Conservation (phyloP, 2,797 vertebrate species). For the Chelmon rostratus region DNA sequence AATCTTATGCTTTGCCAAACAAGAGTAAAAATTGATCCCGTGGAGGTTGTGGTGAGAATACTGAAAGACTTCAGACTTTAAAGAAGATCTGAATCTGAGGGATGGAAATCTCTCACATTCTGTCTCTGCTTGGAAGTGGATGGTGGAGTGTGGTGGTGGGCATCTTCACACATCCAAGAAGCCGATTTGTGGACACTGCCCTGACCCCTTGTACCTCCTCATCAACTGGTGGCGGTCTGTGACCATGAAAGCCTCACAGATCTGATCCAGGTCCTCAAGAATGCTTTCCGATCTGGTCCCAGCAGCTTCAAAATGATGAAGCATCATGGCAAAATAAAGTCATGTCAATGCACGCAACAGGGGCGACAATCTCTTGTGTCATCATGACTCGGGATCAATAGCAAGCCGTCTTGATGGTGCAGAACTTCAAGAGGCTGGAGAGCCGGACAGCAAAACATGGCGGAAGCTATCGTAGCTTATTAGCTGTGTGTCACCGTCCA, state of each 20-base stretch:
- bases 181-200: background rate
- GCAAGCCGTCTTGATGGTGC: background rate
- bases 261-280: background rate
- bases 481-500: too few species aligned
- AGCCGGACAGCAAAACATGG: too few species aligned
- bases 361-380: too few species aligned
- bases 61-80: background rate
- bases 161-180: background rate
- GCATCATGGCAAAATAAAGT: background rate
- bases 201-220: background rate
- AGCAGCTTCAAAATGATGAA: background rate
- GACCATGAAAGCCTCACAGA: background rate
- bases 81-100: background rate
- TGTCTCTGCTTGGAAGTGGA: background rate
- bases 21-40: conserved; percentile 45
- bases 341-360: too few species aligned
- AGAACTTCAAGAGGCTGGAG: background rate
- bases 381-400: background rate
- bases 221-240: too few species aligned
- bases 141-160: background rate
- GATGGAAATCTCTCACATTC: background rate
- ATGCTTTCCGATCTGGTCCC: background rate
- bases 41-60: conserved; percentile 18
- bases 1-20: conserved; percentile 51
- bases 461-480: background rate